These are phyloP conservation scores for Galerucella pusilla DNA, from an alignment of 2,888 invertebrate species.

Conservation along the genomic window DNA sequence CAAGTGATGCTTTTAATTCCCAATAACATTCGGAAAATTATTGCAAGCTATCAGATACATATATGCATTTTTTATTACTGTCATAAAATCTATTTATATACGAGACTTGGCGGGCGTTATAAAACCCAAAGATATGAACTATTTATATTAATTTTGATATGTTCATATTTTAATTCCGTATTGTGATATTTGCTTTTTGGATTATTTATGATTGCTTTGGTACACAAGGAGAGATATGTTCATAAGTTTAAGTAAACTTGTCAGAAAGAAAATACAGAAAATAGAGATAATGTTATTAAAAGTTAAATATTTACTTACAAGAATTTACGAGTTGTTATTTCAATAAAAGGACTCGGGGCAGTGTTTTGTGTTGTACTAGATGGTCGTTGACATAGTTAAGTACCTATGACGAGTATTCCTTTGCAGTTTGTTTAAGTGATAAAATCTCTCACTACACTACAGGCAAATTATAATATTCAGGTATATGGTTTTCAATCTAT, in stretches of 20 bases:
- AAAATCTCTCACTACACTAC: too few species aligned
- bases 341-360: not conserved
- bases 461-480: too few species aligned
- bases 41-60: not conserved
- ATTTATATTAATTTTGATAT: constrained; percentile 14
- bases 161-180: constrained; percentile 11
- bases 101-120: constrained; percentile 1
- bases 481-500: too few species aligned
- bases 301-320: constrained; percentile 12
- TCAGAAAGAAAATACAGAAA: constrained; percentile 8
- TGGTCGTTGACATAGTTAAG: not conserved
- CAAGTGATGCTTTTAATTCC: constrained; percentile 7
- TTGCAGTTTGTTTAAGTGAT: too few species aligned
- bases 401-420: too few species aligned
- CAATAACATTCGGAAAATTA: constrained; percentile 3
- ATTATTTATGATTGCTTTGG: constrained; percentile 10
- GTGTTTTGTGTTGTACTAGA: constrained; percentile 1
- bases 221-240: constrained; percentile 6
- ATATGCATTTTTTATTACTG: constrained; percentile 1
- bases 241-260: not conserved
- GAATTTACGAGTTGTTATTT: not conserved
- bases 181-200: constrained; percentile 11
- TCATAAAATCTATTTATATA: constrained; percentile 5
- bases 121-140: constrained; percentile 6
- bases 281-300: constrained; percentile 12